Evolutionary conservation across 2,797 vertebrate genomes (phyloP).

Genomic region (Neostethus bicornis): DNA sequence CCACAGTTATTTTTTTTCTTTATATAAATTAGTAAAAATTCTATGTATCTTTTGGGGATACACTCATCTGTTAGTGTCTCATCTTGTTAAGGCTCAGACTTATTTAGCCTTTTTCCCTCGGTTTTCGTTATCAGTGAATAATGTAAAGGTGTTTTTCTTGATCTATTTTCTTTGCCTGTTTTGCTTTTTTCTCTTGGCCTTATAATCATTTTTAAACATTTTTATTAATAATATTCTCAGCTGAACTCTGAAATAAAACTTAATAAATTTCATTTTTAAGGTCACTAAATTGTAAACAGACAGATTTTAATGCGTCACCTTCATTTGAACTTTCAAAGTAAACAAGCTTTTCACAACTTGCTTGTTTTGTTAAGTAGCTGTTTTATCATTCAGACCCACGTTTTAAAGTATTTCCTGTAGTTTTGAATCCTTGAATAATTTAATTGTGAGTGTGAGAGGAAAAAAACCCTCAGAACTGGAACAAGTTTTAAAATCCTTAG

Average conservation of each 20-base stretch:
- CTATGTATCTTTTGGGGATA: neutral
- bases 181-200: slow-evolving; percentile 21
- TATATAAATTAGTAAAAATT: slow-evolving; percentile 4
- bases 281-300: slow-evolving; percentile 18
- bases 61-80: slow-evolving; percentile 28
- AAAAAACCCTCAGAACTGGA: neutral
- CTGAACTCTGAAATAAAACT: neutral
- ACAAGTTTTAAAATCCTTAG: neutral
- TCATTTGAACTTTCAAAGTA: slow-evolving; percentile 4
- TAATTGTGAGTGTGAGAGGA: neutral
- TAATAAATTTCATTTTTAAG: slow-evolving; percentile 21
- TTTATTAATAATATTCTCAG: slow-evolving; percentile 11
- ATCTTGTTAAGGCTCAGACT: slow-evolving; percentile 20
- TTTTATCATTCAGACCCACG: neutral
- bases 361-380: slow-evolving; percentile 2
- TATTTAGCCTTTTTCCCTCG: slow-evolving; percentile 27
- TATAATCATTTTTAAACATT: slow-evolving; percentile 7
- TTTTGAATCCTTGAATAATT: neutral
- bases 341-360: slow-evolving; percentile 1
- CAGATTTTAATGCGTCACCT: slow-evolving; percentile 4
- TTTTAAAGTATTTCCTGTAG: neutral
- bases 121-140: slow-evolving; percentile 39
- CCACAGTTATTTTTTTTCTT: neutral
- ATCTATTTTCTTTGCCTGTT: slow-evolving; percentile 11
- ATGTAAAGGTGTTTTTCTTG: slow-evolving; percentile 36